Evolutionary conservation across 2,888 invertebrate species (phyloP).

Genomic region (Camponotus fellah): DNA sequence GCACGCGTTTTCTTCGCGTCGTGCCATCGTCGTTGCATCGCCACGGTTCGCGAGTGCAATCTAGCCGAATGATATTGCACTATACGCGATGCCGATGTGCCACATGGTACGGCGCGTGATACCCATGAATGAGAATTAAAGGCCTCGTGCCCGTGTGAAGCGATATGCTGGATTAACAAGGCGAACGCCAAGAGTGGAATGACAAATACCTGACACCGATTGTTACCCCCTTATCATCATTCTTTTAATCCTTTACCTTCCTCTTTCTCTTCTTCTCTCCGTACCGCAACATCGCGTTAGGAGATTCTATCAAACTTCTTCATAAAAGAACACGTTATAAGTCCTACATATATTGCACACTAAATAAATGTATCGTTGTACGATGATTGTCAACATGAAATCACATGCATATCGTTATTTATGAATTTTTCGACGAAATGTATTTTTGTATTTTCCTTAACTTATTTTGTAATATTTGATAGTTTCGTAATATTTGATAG

Average conservation of each 20-base stretch:
- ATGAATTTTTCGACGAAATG: background rate
- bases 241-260: constrained; percentile 18
- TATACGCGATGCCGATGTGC: constrained; percentile 43
- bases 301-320: background rate
- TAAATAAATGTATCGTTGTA: background rate
- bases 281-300: background rate
- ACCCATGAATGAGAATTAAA: constrained; percentile 60
- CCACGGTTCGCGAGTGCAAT: constrained; percentile 68
- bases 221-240: constrained; percentile 42
- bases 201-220: constrained; percentile 54
- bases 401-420: background rate
- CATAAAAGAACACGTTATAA: background rate
- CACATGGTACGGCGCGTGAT: constrained; percentile 50
- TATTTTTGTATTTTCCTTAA: background rate
- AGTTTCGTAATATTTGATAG: too few species aligned
- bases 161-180: constrained; percentile 41
- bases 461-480: too few species aligned
- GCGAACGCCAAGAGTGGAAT: constrained; percentile 46
- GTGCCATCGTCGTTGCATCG: constrained; percentile 69
- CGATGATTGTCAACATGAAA: background rate
- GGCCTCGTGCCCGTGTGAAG: constrained; percentile 24
- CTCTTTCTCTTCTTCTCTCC: background rate
- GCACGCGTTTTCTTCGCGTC: constrained; percentile 61
- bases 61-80: constrained; percentile 68
- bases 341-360: background rate